Evolutionary conservation across 2,113 vertebrate genomes (phyloP).

Genomic region (Bombycilla garrulus): DNA sequence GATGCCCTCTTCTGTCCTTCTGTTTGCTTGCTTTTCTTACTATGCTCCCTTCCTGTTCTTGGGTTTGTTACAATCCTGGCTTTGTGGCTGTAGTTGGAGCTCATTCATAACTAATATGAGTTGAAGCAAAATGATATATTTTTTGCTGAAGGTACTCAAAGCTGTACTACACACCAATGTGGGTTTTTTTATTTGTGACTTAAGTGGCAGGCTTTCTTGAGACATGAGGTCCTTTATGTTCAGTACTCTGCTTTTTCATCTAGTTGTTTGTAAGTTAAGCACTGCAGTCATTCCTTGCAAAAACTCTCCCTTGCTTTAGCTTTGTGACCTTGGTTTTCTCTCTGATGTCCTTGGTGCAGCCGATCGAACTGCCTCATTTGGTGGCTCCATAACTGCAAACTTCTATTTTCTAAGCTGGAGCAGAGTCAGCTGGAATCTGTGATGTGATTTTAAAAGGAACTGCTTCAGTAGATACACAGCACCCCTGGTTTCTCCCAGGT

Average conservation of each 20-base stretch:
- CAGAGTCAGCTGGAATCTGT: conserved; percentile 44
- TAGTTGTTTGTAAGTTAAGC: background rate
- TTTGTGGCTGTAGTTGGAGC: background rate
- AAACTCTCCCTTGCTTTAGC: background rate
- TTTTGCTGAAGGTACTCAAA: background rate
- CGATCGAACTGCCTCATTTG: conserved; percentile 13
- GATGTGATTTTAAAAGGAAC: background rate
- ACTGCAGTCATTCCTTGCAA: background rate
- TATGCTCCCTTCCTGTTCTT: background rate
- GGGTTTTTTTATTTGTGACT: background rate
- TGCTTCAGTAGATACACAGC: background rate
- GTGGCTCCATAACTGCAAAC: conserved; percentile 22
- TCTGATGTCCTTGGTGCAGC: background rate
- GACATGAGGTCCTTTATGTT: background rate
- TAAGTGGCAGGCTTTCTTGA: background rate
- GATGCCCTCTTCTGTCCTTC: background rate
- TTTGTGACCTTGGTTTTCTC: background rate
- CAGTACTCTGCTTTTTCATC: background rate
- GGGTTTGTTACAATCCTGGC: background rate
- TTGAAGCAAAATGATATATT: background rate
- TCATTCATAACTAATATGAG: background rate
- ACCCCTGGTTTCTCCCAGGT: background rate
- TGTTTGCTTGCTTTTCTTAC: background rate
- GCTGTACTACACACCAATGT: background rate
- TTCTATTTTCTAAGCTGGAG: conserved; percentile 20